phyloP scores from a whole-genome alignment of 2,888 invertebrate species.

The Melanargia galathea region DNA sequence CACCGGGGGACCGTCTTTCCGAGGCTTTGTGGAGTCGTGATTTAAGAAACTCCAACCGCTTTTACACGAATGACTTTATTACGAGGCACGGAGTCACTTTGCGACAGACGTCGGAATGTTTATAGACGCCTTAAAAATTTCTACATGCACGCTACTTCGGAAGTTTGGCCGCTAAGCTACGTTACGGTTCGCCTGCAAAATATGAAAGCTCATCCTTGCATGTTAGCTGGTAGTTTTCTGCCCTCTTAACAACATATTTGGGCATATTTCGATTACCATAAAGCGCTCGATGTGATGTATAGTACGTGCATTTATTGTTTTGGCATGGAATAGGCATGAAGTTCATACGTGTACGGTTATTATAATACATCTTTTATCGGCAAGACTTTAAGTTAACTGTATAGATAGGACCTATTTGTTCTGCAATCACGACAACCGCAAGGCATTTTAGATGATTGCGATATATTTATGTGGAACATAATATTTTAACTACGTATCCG shows the following conservation, averaged over 20 bases:
- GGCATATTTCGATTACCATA: conserved; percentile 82
- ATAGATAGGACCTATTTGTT: conserved; percentile 21
- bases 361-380: conserved; percentile 36
- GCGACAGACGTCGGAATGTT: conserved; percentile 69
- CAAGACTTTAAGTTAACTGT: conserved; percentile 35
- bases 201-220: conserved; percentile 81
- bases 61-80: conserved; percentile 66
- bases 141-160: conserved; percentile 66
- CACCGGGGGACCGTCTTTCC: conserved; percentile 68
- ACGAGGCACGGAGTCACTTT: conserved; percentile 57
- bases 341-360: conserved; percentile 38
- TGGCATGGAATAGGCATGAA: conserved; percentile 45
- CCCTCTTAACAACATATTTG: conserved; percentile 81
- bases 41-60: conserved; percentile 50
- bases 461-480: conserved; percentile 24
- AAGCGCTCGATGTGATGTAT: conserved; percentile 79
- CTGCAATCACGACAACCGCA: conserved; percentile 37
- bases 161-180: conserved; percentile 71
- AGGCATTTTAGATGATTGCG: conserved; percentile 27
- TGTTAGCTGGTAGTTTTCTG: conserved; percentile 78
- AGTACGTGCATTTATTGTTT: conserved; percentile 70
- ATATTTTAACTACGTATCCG: conserved; percentile 16
- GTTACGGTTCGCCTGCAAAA: conserved; percentile 71
- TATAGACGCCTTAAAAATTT: conserved; percentile 70
- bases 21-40: conserved; percentile 54